A percentile compares a stretch with the other conserved stretches of the same genome.
Conservation (phyloP, 2,888 invertebrate species). For the Ischnura elegans region DNA sequence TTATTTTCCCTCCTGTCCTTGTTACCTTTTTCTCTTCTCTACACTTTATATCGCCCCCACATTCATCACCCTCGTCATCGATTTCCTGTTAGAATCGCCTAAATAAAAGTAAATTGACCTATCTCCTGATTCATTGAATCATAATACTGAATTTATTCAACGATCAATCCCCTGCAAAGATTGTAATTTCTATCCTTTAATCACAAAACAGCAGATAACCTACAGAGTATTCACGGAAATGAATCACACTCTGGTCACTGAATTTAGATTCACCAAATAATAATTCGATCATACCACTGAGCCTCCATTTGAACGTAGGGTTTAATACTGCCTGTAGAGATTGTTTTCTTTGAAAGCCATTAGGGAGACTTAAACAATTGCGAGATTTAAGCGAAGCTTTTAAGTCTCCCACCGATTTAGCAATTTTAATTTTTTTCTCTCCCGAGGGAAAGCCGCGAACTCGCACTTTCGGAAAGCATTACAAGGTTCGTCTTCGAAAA, state of each 20-base stretch:
- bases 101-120: no score
- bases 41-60: no score
- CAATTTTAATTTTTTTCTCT: neutral
- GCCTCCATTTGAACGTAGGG: neutral
- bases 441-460: conserved; percentile 4
- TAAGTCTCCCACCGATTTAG: conserved; percentile 16
- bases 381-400: conserved; percentile 27
- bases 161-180: no score
- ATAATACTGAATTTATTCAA: no score
- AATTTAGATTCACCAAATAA: neutral
- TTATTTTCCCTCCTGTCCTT: no score
- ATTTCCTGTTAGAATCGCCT: no score
- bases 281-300: neutral
- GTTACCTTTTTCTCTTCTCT: no score
- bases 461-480: conserved; percentile 33
- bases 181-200: no score
- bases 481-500: conserved; percentile 47
- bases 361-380: conserved; percentile 29
- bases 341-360: conserved; percentile 37
- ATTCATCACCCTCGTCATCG: no score
- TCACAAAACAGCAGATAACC: no score
- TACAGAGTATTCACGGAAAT: neutral
- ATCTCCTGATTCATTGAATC: no score
- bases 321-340: neutral
- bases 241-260: neutral